A percentile compares a stretch with the other conserved stretches of the same genome.
Conservation (phyloP, 2,888 invertebrate genomes). For the Cephus rjabovi region DNA sequence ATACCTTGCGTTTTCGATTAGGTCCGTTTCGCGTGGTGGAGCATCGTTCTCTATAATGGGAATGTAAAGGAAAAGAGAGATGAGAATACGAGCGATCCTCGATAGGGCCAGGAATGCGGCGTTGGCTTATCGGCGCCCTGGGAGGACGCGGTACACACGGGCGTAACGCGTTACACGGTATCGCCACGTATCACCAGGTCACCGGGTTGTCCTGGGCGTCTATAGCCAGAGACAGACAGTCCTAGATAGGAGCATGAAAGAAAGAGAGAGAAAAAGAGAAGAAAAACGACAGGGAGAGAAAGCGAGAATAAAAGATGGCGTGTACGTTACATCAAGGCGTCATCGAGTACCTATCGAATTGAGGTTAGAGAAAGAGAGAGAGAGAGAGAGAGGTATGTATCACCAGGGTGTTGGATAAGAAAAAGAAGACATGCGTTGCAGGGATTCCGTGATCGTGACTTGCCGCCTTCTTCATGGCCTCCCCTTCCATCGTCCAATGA, state of each 20-base stretch:
- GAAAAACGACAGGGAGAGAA: neutral
- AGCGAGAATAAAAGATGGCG: slow-evolving; percentile 5
- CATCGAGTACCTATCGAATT: neutral
- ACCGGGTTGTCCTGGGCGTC: slow-evolving; percentile 16
- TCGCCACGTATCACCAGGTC: slow-evolving; percentile 36
- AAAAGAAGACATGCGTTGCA: slow-evolving; percentile 5
- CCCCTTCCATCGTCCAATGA: neutral
- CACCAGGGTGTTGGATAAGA: neutral
- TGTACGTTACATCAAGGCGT: neutral
- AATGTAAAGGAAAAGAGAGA: neutral
- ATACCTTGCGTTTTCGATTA: neutral
- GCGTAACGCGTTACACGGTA: slow-evolving; percentile 40
- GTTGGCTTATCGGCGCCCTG: slow-evolving; percentile 44
- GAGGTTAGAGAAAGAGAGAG: neutral
- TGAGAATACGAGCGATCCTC: slow-evolving; percentile 15
- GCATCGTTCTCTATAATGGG: neutral
- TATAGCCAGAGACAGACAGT: slow-evolving; percentile 18
- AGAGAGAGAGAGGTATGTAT: neutral
- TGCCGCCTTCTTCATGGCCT: neutral
- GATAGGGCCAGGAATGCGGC: slow-evolving; percentile 36
- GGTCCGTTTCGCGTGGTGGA: neutral
- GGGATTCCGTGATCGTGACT: neutral
- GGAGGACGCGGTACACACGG: slow-evolving; percentile 49
- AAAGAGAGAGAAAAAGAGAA: slow-evolving; percentile 13
- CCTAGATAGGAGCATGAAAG: slow-evolving; percentile 10